Percentiles rank a stretch among this genome's conserved stretches.
phyloP scores from a whole-genome alignment of 2,797 vertebrate genomes.

The Falco naumanni region DNA sequence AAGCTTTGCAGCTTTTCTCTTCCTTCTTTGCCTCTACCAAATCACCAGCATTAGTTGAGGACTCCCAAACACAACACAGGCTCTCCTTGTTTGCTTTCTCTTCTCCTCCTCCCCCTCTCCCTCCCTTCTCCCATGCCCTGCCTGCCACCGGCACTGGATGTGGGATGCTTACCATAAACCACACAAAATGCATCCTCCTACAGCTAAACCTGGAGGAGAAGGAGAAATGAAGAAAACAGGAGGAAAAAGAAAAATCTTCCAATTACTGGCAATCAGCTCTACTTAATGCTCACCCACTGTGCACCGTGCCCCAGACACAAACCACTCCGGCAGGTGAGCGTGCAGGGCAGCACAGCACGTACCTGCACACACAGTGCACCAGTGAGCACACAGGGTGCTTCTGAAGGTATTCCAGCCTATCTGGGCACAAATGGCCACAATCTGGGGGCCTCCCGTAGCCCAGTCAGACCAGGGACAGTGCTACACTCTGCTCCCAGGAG shows the following conservation, averaged over 20 bases:
- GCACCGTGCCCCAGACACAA: constrained; percentile 15
- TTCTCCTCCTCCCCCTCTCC: neutral
- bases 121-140: constrained; percentile 9
- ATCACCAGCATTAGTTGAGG: neutral
- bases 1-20: neutral
- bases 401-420: neutral
- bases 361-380: neutral
- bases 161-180: neutral
- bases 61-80: neutral
- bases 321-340: neutral
- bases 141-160: constrained; percentile 14
- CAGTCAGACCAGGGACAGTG: neutral
- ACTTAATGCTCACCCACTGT: constrained; percentile 41
- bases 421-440: neutral
- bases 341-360: neutral
- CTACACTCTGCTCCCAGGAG: neutral
- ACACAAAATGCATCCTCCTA: constrained; percentile 47
- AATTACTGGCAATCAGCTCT: constrained; percentile 57
- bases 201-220: constrained; percentile 7
- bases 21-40: neutral
- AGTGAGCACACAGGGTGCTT: neutral
- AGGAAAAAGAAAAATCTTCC: neutral
- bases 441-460: neutral
- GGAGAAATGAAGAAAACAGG: constrained; percentile 42
- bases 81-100: neutral